phyloP scores from a whole-genome alignment of 2,888 invertebrate species.

The Drosophila antonietae region DNA sequence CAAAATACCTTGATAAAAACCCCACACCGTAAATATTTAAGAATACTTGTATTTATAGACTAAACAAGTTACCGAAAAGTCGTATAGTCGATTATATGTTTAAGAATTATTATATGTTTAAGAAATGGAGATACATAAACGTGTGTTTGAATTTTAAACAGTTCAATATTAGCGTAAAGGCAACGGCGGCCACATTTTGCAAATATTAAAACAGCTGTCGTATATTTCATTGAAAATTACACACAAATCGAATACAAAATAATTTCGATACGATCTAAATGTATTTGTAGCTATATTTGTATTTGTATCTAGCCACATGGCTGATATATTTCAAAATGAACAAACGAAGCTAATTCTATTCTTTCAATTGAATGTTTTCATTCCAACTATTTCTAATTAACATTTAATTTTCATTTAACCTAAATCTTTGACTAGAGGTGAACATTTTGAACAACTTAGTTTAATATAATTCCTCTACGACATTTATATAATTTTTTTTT shows the following conservation, averaged over 20 bases:
- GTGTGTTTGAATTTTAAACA: conserved; percentile 38
- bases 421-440: not conserved
- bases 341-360: too few relatives aligned
- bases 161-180: conserved; percentile 34
- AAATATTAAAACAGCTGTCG: conserved; percentile 48
- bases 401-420: not conserved
- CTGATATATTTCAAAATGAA: not conserved
- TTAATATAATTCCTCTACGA: not conserved
- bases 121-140: conserved; percentile 25
- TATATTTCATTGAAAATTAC: conserved; percentile 37
- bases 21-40: not conserved
- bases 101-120: conserved; percentile 18
- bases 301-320: not conserved
- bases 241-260: conserved; percentile 14
- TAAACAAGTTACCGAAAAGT: conserved; percentile 9
- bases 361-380: not conserved
- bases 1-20: not conserved
- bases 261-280: not conserved
- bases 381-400: not conserved
- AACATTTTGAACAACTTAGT: not conserved
- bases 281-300: not conserved
- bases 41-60: not conserved
- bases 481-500: too few relatives aligned
- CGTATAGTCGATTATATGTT: conserved; percentile 16
- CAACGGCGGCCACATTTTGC: conserved; percentile 28